Base-by-base conservation (phyloP, 2,888 invertebrate genomes). In the Leucoptera coffeella region DNA sequence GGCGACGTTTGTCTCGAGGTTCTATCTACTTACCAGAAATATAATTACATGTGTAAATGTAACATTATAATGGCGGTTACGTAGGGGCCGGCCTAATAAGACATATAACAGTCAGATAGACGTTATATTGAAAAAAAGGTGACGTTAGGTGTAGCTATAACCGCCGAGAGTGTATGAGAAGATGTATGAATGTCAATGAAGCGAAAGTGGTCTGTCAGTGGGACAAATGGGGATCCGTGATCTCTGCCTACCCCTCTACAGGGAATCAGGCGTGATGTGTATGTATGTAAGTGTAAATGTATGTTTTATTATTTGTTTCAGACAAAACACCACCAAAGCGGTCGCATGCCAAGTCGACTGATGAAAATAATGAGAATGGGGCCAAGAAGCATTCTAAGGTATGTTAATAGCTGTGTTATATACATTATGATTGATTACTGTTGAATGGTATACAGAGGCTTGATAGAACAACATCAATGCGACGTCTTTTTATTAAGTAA, bases 301-400 rank as follows among this genome's bases (percentile, higher is more conserved):
- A 8, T 24, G 7, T 20, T 13, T 22, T 26, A 26, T 12, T 32
- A 29, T 26, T 42, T 35, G 6, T 17, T 17, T 17, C 6, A 7
- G 6, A 17, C 17, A 9, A 9, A 17, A 7, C 9, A 9, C 17
- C 17, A 17, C 6, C 17, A 17, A n/a, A 21, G n/a, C 4, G n/a
- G 8, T 21, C 4, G 21, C 6, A 21, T 21, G 21, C n/a, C n/a
- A n/a, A n/a, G n/a, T n/a, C n/a, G n/a, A n/a, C n/a, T n/a, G n/a
- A n/a, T 5, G 49, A 48, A 14, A 24, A 28, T 1, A 25, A 34
- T 0, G 46, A 40, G 2, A 29, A 25, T 4, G 15, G 28, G 0
- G 41, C 40, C 5, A 47, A 38, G 30, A 51, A 45, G 33, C 7
- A 31, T 14, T 30, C 32, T 9, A 51, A 53, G 47, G 55, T 54